phyloP scores from a whole-genome alignment of 2,113 vertebrate genomes.

The Neolamprologus variostigma region DNA sequence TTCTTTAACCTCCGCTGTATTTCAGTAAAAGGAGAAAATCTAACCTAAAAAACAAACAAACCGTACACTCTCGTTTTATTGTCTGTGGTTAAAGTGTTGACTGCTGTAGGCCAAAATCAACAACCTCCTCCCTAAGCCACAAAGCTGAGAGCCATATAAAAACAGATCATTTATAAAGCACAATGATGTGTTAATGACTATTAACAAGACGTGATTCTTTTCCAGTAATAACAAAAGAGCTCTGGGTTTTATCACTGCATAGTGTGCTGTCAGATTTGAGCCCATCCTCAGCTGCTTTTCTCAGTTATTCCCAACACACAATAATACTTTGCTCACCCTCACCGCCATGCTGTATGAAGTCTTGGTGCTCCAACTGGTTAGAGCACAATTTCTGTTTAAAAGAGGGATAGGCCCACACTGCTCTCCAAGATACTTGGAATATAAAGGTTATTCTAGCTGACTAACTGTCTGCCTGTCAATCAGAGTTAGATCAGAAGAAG shows the following conservation, averaged over 20 bases:
- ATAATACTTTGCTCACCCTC: neutral
- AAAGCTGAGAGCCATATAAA: neutral
- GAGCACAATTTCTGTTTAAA: neutral
- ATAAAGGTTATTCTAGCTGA: neutral
- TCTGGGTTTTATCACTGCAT: neutral
- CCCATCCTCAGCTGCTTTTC: neutral
- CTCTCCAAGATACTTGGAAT: neutral
- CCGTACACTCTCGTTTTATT: neutral
- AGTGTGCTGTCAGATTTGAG: neutral
- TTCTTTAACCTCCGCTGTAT: neutral
- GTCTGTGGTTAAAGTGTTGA: neutral
- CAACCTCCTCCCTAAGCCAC: neutral
- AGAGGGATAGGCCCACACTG: neutral
- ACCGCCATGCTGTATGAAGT: neutral
- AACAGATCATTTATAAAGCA: neutral
- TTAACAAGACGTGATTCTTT: neutral
- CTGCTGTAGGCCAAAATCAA: neutral
- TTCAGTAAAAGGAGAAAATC: neutral
- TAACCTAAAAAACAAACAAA: neutral
- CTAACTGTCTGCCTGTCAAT: neutral
- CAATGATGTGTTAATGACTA: neutral
- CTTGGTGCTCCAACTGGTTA: neutral
- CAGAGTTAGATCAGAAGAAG: neutral
- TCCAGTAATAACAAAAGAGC: neutral
- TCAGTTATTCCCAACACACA: neutral